Conservation (phyloP, 2,888 invertebrate genomes). For the Norana najaformis region DNA sequence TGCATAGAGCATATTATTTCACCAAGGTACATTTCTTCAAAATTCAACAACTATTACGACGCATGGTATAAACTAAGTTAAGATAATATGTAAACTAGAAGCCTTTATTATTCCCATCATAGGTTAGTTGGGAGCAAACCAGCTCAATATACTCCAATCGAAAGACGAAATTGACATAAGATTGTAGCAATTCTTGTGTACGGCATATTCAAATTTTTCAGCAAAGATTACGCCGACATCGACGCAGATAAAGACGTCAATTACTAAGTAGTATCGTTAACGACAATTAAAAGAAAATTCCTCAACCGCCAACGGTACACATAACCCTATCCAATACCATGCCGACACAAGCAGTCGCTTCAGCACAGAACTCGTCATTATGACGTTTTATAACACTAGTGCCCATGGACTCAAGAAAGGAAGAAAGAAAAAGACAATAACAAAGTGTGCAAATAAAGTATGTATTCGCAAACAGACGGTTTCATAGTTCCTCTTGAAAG, state of each 20-base stretch:
- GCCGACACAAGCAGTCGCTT: not conserved
- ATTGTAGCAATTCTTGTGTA: too few species aligned
- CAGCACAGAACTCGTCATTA: not conserved
- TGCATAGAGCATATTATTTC: too few species aligned
- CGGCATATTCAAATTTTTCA: not conserved
- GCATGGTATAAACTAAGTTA: too few species aligned
- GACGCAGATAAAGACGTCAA: not conserved
- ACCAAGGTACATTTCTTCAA: too few species aligned
- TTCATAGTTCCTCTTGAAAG: not conserved
- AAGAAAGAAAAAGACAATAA: too few species aligned
- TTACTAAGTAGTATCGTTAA: not conserved
- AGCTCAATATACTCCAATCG: not conserved
- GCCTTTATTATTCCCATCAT: too few species aligned
- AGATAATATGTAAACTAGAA: too few species aligned
- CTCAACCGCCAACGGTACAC: not conserved
- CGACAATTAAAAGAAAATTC: too few species aligned
- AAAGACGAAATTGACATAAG: not conserved
- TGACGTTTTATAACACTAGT: not conserved
- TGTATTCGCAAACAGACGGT: not conserved
- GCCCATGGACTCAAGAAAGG: too few species aligned
- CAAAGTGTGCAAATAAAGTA: not conserved
- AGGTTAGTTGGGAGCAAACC: not conserved
- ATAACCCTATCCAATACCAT: not conserved
- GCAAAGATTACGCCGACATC: not conserved
- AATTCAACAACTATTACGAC: too few species aligned